Conservation (phyloP, 2,113 vertebrate genomes). For the Balaeniceps rex region DNA sequence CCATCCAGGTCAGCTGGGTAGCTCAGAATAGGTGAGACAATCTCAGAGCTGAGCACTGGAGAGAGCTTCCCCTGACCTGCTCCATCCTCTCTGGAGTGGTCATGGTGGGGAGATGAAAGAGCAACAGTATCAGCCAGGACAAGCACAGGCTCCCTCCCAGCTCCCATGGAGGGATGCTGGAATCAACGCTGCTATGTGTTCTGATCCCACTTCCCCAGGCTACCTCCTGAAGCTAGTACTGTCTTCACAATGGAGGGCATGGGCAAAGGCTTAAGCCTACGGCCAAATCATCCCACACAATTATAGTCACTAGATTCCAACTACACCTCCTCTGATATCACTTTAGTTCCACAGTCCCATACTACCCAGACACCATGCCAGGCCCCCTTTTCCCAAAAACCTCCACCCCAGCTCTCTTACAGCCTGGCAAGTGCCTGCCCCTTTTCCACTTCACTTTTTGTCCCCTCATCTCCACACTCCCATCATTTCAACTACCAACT, state of each 20-base stretch:
- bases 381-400: not conserved
- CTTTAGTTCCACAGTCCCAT: not conserved
- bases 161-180: not conserved
- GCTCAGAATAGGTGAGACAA: not conserved
- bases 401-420: not conserved
- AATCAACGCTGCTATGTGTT: not conserved
- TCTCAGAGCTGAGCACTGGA: not conserved
- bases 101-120: not conserved
- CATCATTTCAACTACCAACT: not conserved
- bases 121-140: not conserved
- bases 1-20: not conserved
- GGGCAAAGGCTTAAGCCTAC: not conserved
- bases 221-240: not conserved
- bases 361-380: not conserved
- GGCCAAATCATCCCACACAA: not conserved
- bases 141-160: not conserved
- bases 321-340: not conserved
- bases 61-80: not conserved
- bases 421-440: not conserved
- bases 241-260: rapidly evolving
- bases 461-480: not conserved
- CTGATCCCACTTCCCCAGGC: not conserved
- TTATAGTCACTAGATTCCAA: not conserved
- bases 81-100: too few species aligned
- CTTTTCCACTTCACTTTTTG: not conserved